Evolutionary conservation across 2,888 invertebrate species (phyloP).

Genomic region (Ophion slaviceki): DNA sequence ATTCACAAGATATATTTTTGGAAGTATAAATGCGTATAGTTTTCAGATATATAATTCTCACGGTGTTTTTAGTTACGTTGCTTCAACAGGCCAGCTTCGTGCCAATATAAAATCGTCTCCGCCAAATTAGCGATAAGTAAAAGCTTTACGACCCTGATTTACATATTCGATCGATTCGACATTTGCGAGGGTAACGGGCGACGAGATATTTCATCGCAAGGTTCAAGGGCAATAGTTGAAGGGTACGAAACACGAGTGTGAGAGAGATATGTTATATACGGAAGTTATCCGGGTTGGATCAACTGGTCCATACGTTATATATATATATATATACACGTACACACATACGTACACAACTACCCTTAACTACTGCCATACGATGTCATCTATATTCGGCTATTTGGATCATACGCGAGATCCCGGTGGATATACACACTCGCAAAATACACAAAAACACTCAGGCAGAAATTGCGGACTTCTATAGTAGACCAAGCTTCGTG

Average conservation of each 20-base stretch:
- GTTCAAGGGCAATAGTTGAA: slow-evolving; percentile 67
- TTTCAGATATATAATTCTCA: not conserved
- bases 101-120: not conserved
- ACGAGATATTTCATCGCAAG: slow-evolving; percentile 43
- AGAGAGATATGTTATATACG: slow-evolving; percentile 17
- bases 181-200: slow-evolving; percentile 5
- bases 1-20: too few species aligned
- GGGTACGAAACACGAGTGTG: slow-evolving; percentile 39
- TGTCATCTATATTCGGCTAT: slow-evolving; percentile 9
- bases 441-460: slow-evolving; percentile 25
- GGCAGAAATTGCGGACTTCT: slow-evolving; percentile 42
- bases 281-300: slow-evolving; percentile 57
- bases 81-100: not conserved
- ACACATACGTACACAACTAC: slow-evolving; percentile 6
- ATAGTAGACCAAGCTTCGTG: slow-evolving; percentile 43
- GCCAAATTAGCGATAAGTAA: not conserved
- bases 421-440: not conserved
- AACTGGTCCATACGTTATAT: slow-evolving; percentile 61
- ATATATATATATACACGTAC: slow-evolving; percentile 29
- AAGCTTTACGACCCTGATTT: not conserved
- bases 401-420: slow-evolving; percentile 10
- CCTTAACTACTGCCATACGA: not conserved
- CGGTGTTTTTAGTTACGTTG: not conserved
- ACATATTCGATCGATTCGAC: slow-evolving; percentile 10
- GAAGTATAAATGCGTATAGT: not conserved